A percentile compares a stretch with the other conserved stretches of the same genome.
phyloP scores from a whole-genome alignment of 2,888 invertebrate species.

The Erebia palarica region DNA sequence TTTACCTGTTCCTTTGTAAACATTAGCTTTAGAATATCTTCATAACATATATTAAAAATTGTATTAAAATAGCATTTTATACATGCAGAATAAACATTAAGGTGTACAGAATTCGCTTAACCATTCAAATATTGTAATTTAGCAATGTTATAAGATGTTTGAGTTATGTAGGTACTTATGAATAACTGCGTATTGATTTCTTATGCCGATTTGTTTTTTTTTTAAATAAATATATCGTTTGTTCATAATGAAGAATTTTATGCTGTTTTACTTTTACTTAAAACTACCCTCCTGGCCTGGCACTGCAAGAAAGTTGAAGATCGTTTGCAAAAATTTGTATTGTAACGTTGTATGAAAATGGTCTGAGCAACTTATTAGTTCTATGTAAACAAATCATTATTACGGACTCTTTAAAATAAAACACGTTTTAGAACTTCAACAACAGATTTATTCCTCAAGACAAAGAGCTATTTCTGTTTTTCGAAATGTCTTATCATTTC shows the following conservation, averaged over 20 bases:
- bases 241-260: conserved; percentile 52
- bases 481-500: background rate
- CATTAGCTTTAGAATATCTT: conserved; percentile 35
- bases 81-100: conserved; percentile 39
- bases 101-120: conserved; percentile 50
- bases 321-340: no score
- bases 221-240: conserved; percentile 64
- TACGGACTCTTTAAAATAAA: background rate
- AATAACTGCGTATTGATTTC: conserved; percentile 49
- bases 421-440: background rate
- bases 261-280: conserved; percentile 49
- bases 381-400: background rate
- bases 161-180: conserved; percentile 62
- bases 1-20: conserved; percentile 38
- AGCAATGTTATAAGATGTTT: conserved; percentile 44
- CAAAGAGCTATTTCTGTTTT: background rate
- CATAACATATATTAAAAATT: conserved; percentile 22
- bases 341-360: no score
- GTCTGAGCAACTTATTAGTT: no score
- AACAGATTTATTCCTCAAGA: background rate
- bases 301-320: no score
- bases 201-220: conserved; percentile 53
- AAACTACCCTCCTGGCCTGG: no score
- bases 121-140: conserved; percentile 46
- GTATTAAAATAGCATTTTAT: conserved; percentile 46